These are phyloP conservation scores for Parotocinclus haroldoi DNA, from an alignment of 2,797 vertebrate species.

Conservation along the genomic window DNA sequence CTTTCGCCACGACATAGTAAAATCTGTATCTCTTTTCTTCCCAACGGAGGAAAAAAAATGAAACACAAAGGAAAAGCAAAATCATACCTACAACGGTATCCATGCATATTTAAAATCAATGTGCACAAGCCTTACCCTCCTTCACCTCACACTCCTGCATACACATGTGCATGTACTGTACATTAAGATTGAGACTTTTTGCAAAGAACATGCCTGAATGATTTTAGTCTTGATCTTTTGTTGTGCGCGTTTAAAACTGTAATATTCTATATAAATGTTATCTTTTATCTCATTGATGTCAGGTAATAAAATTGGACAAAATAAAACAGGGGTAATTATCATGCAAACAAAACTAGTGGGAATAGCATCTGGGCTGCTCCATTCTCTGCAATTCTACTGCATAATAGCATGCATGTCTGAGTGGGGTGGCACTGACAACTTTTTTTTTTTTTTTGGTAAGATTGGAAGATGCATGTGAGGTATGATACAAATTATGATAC, in stretches of 20 bases:
- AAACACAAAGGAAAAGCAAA: constrained; percentile 53
- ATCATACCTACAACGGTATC: constrained; percentile 77
- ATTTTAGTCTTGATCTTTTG: constrained; percentile 37
- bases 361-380: constrained; percentile 42
- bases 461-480: constrained; percentile 72
- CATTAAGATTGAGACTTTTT: constrained; percentile 52
- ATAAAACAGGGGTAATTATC: constrained; percentile 52
- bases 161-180: constrained; percentile 28
- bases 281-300: constrained; percentile 36
- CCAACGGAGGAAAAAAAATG: constrained; percentile 59
- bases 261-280: constrained; percentile 48
- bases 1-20: constrained; percentile 19
- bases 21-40: constrained; percentile 19
- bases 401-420: constrained; percentile 72
- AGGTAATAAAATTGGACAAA: constrained; percentile 50
- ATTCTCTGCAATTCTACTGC: constrained; percentile 63
- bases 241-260: constrained; percentile 45
- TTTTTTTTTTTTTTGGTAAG: constrained; percentile 50
- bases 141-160: constrained; percentile 5
- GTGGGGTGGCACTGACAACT: constrained; percentile 38
- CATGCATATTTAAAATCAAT: constrained; percentile 77
- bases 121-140: constrained; percentile 52
- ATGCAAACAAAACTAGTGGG: constrained; percentile 70
- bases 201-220: constrained; percentile 71
- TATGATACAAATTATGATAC: constrained; percentile 81